Evolutionary conservation across 2,113 vertebrate genomes (phyloP), one percentile per base, ranked within the genome.

Genomic region (Irena cyanogastra): DNA sequence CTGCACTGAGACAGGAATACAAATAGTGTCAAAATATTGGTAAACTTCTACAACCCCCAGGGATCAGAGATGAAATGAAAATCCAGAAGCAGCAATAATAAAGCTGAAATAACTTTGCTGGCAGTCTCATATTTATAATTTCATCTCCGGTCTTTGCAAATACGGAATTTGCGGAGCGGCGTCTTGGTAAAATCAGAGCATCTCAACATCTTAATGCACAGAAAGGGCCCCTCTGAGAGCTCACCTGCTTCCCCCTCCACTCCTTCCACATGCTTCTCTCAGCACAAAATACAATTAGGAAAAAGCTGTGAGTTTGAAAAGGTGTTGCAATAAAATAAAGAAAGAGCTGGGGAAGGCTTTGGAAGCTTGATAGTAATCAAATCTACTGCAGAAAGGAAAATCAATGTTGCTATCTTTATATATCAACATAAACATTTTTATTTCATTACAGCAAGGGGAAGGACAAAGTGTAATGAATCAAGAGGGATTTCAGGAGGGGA

Each of bases 391-490:
- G 96, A 95, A 95, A 97, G 84, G 87, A 96, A 96, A 97, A 97
- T 97, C 96, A 91, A 95, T 97, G 94, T 27, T 87, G 91, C 85
- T 95, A 93, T 97, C 95, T 97, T 97, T 95, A 93, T 96, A 95
- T 91, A 96, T 95, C 95, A 97, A 95, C 95, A 97, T 95, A 97
- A 97, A 96, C 78, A 93, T 95, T 94, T 97, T 92, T 91, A 95
- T 96, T 97, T 97, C 95, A 94, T 97, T 97, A 96, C 87, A 85
- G 33, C 64, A 49, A 47, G 0, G 8, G 93, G 94, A 80, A 96
- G 86, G 83, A 93, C 94, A 95, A 93, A 88, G 39, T 80, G 89
- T 94, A 94, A 97, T 93, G 93, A 95, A 95, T 95, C 93, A 95
- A 87, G 76, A 68, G 89, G 66, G 76, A 61, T 87, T 94, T 95